Evolutionary conservation across 2,888 invertebrate genomes (phyloP).

Genomic region (Ptychoptera albimana): DNA sequence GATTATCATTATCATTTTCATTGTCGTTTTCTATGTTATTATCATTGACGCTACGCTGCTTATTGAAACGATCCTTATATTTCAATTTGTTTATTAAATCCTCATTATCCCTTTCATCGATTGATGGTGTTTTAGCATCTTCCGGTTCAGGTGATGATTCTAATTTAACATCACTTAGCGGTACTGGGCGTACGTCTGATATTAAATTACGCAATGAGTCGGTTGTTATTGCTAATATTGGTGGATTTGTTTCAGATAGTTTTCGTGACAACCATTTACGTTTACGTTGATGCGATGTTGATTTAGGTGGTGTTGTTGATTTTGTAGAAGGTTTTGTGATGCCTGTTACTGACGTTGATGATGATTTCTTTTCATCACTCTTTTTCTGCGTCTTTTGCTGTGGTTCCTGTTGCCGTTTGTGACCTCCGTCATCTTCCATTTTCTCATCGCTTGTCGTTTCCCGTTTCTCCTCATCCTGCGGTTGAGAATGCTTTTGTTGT

Average conservation of each 20-base stretch:
- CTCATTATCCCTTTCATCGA: slow-evolving; percentile 4
- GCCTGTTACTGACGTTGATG: slow-evolving; percentile 4
- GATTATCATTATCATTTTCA: slow-evolving; percentile 4
- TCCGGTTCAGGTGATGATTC: slow-evolving; percentile 30
- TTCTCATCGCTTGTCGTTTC: neutral
- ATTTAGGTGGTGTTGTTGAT: slow-evolving; percentile 25
- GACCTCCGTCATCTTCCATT: neutral
- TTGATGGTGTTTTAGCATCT: slow-evolving; percentile 11
- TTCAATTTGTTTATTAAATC: neutral
- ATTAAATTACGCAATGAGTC: slow-evolving; percentile 53
- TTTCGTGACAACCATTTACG: slow-evolving; percentile 31
- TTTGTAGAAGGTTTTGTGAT: slow-evolving; percentile 15
- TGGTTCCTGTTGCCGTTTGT: slow-evolving; percentile 15
- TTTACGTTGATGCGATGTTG: slow-evolving; percentile 13
- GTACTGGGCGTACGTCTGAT: slow-evolving; percentile 43
- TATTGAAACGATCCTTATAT: slow-evolving; percentile 18
- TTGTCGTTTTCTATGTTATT: slow-evolving; percentile 4
- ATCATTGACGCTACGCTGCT: slow-evolving; percentile 10
- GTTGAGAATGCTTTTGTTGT: no score
- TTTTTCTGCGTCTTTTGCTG: slow-evolving; percentile 11
- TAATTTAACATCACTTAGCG: slow-evolving; percentile 37
- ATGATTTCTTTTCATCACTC: slow-evolving; percentile 8
- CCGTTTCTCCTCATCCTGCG: neutral
- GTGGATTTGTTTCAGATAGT: slow-evolving; percentile 35
- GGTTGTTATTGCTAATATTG: slow-evolving; percentile 54